Evolutionary conservation across 2,888 invertebrate genomes (phyloP).

Genomic region (Oegoconia quadripuncta): DNA sequence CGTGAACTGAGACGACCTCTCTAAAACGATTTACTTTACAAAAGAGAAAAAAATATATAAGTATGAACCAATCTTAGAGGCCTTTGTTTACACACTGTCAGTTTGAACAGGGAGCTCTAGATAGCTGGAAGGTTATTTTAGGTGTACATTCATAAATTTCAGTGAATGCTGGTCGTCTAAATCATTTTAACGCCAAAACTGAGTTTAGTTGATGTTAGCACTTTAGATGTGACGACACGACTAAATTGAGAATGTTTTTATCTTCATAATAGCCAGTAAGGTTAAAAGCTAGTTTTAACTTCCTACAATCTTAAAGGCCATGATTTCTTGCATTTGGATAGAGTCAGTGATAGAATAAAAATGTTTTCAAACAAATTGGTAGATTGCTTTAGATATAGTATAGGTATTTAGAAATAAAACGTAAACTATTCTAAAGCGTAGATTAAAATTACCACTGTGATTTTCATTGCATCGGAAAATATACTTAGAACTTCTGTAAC

Average conservation of each 20-base stretch:
- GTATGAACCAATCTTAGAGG: slow-evolving; percentile 3
- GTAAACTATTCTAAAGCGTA: too few relatives aligned
- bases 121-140: slow-evolving; percentile 3
- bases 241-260: background rate
- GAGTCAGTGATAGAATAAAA: too few relatives aligned
- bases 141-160: slow-evolving; percentile 51
- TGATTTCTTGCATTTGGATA: too few relatives aligned
- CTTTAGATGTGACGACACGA: slow-evolving; percentile 31
- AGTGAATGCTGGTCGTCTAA: slow-evolving; percentile 50
- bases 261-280: too few relatives aligned
- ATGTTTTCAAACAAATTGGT: too few relatives aligned
- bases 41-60: slow-evolving; percentile 32
- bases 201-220: slow-evolving; percentile 41
- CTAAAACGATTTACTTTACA: slow-evolving; percentile 44
- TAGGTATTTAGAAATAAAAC: too few relatives aligned
- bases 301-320: too few relatives aligned
- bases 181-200: slow-evolving; percentile 72
- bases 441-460: too few relatives aligned
- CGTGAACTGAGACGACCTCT: slow-evolving; percentile 38
- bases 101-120: slow-evolving; percentile 7
- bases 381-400: too few relatives aligned
- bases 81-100: background rate
- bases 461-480: too few relatives aligned
- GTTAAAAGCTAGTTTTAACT: too few relatives aligned
- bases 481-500: too few relatives aligned